Evolutionary conservation across 2,888 invertebrate genomes (phyloP), one percentile per base, ranked within the genome.

Genomic region (Atrina japonica): DNA sequence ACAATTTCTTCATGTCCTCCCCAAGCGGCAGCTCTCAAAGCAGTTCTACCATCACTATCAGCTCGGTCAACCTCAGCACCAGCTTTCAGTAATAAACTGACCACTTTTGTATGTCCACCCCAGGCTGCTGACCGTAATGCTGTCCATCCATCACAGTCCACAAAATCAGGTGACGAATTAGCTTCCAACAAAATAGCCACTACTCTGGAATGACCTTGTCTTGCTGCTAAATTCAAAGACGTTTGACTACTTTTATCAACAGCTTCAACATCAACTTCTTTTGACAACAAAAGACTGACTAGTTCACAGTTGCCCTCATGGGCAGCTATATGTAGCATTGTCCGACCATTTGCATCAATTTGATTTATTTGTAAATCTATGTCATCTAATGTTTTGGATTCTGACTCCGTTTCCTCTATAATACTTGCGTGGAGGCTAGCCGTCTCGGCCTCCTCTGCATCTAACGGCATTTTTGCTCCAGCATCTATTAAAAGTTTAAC

Each of bases 261-360:
- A 0, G 93, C 92, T 80, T 94, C 94, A 23, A 94, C 89, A 59
- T 92, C 92, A 1, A 92, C 92, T 43, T 93, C 93, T 49, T 96
- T 85, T 94, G 94, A 93, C 55, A 98, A 92, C 29, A 97, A 92
- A 29, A 97, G 91, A 72, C 95, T 94, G 1, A 97, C 97, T 95
- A 97, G 95, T 77, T 96, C 96, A 0, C 94, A 93, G 87, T 98
- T 97, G 0, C 97, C 97, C 88, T 97, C 97, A 67, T 94, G 93
- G 7, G 95, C 94, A 35, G 96, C 92, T 59, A 94, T 95, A 88
- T 95, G 95, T 30, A 96, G 93, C 0, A 94, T 91, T 0, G 94
- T 94, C 45, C 95, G 93, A 61, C 94, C 94, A 90, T 91, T 93
- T 65, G 91, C 91, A 85, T 93, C 93, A 18, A 92, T 88, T 80